Evolutionary conservation across 2,888 invertebrate genomes (phyloP).

Genomic region (Lymantria monacha): DNA sequence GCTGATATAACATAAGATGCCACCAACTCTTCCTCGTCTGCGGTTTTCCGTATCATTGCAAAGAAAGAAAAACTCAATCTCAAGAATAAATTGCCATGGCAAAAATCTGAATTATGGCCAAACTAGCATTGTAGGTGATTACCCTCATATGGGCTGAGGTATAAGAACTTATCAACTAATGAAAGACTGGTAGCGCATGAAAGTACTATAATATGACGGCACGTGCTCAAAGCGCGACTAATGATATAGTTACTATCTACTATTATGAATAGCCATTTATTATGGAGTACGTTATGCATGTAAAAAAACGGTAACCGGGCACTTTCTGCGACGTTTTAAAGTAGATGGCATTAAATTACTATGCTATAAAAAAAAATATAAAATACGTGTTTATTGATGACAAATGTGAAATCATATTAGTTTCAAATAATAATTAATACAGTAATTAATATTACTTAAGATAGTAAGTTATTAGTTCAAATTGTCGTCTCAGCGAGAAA

Average conservation of each 20-base stretch:
- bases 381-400: conserved; percentile 15
- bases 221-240: conserved; percentile 50
- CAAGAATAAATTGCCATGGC: no score
- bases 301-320: conserved; percentile 43
- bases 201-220: conserved; percentile 39
- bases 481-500: no score
- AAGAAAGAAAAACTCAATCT: no score
- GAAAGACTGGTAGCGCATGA: background rate
- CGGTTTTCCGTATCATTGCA: no score
- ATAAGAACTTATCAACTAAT: no score
- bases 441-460: background rate
- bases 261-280: conserved; percentile 48
- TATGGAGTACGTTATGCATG: conserved; percentile 38
- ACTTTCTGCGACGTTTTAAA: conserved; percentile 32
- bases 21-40: no score
- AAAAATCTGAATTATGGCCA: no score
- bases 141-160: no score
- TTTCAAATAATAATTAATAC: background rate
- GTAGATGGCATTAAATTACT: conserved; percentile 32
- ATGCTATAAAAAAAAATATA: conserved; percentile 16
- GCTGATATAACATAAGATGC: no score
- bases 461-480: no score
- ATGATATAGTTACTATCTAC: conserved; percentile 46
- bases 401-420: conserved; percentile 2
- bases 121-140: no score